Base-by-base conservation (phyloP, 2,113 vertebrate genomes). In the Aegithalos caudatus region DNA sequence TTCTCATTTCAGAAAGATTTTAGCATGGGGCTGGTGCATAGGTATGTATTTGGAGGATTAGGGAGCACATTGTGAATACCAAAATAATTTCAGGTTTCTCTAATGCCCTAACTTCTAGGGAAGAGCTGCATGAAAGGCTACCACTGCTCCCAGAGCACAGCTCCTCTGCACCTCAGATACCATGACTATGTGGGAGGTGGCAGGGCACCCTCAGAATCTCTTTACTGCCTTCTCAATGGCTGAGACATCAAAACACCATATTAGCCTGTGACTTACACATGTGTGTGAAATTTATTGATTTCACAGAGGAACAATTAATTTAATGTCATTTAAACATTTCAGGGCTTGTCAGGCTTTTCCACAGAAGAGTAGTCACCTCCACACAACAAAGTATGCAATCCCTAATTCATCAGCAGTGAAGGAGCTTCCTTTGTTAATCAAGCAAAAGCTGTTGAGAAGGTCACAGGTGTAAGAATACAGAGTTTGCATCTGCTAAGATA, bases 1-100 rank as follows among this genome's bases (percentile, higher is more conserved):
- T 19, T 82, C 69, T 42, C 17, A 44, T 82, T 76, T 82, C 56
- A 76, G 42, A 95, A 96, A 79, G 92, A 92, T 97, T 96, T 96
- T 88, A 96, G 86, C 8, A 5, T 7, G n/a, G 44, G 38, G 35
- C 45, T 86, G 38, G 31, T 62, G 12, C 71, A 47, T 13, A 74
- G 38, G 22, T 83, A 44, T 8, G 42, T 40, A 54, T 89, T 76
- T 77, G 29, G 35, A 47, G 66, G 38, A 69, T 70, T 33, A 56
- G n/a, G 72, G 18, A 93, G 44, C 24, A 72, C 7, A 40, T 5
- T 51, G 50, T 60, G 71, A 88, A 60, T 60, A 67, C 24, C 66
- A 64, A 91, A 88, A 70, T 20, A 72, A 50, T 79, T 91, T 8
- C 12, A 76, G 25, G 23, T 90, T 90, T 33, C 58, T 77, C 29